These are phyloP conservation scores for Molossus alvarezi DNA, from an alignment of 2,797 vertebrate genomes.

Conservation along the genomic window DNA sequence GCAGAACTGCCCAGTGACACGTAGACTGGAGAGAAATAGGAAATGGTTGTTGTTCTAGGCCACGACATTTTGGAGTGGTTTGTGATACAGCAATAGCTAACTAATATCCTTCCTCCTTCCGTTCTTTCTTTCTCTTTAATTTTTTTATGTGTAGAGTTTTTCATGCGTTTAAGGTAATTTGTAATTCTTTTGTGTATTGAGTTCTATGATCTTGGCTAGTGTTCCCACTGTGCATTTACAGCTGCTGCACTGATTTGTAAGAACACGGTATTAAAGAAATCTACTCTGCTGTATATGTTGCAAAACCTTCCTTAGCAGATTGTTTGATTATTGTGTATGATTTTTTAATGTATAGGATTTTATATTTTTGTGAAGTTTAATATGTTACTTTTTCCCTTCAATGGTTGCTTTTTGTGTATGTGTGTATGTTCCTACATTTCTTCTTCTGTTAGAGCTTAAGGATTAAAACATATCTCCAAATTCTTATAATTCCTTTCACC, in stretches of 20 bases:
- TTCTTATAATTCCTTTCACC: neutral
- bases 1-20: neutral
- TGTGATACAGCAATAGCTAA: neutral
- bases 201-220: constrained; percentile 36
- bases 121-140: neutral
- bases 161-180: constrained; percentile 45
- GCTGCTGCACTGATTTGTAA: constrained; percentile 17
- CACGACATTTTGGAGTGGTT: neutral
- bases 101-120: neutral
- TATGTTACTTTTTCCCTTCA: constrained; percentile 17
- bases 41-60: neutral
- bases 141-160: neutral
- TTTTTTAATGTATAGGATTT: constrained; percentile 34
- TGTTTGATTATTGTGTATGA: neutral
- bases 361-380: constrained; percentile 19
- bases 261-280: constrained; percentile 60
- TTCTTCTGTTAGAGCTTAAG: neutral
- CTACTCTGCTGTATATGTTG: neutral
- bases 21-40: neutral
- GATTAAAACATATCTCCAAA: neutral
- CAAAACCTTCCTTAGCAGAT: too few relatives aligned
- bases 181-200: constrained; percentile 49
- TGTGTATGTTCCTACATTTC: neutral
- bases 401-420: neutral
- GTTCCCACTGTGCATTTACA: constrained; percentile 54